These are phyloP conservation scores for Platycercus adscitus DNA, from an alignment of 2,113 vertebrate genomes.

Conservation along the genomic window DNA sequence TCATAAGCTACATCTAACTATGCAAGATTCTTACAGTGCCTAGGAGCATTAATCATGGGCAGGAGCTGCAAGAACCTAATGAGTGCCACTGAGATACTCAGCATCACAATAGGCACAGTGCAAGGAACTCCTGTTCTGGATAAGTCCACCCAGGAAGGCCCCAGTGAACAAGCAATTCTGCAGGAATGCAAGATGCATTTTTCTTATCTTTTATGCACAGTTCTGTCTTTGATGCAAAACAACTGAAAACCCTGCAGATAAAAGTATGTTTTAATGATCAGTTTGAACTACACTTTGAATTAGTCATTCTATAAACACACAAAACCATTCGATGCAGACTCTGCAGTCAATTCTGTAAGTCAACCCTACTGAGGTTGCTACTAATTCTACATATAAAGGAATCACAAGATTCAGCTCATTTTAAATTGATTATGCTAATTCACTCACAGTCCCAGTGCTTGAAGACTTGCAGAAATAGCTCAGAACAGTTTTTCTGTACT, in stretches of 20 bases:
- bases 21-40: not conserved
- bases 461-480: not conserved
- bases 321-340: not conserved
- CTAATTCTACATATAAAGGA: not conserved
- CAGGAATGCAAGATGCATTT: not conserved
- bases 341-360: not conserved
- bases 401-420: not conserved
- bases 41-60: accelerated
- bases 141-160: not conserved
- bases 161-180: not conserved
- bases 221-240: not conserved
- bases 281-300: not conserved
- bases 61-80: not conserved
- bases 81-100: not conserved
- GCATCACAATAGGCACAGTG: not conserved
- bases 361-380: not conserved
- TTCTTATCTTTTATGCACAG: not conserved
- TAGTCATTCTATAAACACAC: not conserved
- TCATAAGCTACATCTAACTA: not conserved
- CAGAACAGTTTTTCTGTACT: not conserved
- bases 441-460: not conserved
- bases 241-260: not conserved
- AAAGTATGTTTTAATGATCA: not conserved
- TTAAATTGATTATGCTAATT: not conserved
- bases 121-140: not conserved